phyloP scores from a whole-genome alignment of 2,888 invertebrate species.

The Apeira syringaria region DNA sequence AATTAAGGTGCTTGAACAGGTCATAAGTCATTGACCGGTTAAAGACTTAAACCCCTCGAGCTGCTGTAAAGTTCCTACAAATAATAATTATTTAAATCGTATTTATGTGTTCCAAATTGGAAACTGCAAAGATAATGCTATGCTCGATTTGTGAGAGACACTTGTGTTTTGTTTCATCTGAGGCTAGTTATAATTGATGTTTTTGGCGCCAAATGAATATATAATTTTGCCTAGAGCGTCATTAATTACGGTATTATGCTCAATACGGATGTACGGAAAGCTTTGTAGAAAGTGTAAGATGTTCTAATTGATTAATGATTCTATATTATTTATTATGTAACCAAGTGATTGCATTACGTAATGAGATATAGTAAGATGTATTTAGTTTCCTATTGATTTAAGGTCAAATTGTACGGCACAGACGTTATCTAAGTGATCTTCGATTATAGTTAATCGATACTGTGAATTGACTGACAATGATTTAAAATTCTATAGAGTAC shows the following conservation, averaged over 20 bases:
- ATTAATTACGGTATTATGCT: constrained; percentile 4
- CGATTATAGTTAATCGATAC: constrained; percentile 1
- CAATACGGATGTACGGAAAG: constrained; percentile 13
- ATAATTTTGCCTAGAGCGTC: constrained; percentile 21
- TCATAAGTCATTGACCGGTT: constrained; percentile 17
- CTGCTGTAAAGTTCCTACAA: constrained; percentile 3
- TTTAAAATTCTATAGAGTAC: too few relatives aligned
- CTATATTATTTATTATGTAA: constrained; percentile 28
- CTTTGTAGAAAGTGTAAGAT: constrained; percentile 31
- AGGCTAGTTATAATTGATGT: background rate
- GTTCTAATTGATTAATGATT: constrained; percentile 40
- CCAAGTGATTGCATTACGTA: constrained; percentile 18
- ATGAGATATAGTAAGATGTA: constrained; percentile 17
- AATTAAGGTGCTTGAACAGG: constrained; percentile 7
- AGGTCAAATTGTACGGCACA: constrained; percentile 14
- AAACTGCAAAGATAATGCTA: too few relatives aligned
- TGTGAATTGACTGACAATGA: too few relatives aligned
- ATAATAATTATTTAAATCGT: constrained; percentile 15
- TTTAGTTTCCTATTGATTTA: constrained; percentile 7
- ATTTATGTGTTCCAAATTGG: too few relatives aligned
- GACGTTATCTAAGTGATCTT: constrained; percentile 15
- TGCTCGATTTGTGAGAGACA: too few relatives aligned
- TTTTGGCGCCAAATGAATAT: constrained; percentile 3
- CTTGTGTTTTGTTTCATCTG: too few relatives aligned
- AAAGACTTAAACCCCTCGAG: constrained; percentile 13